Base-by-base conservation (phyloP, 2,888 invertebrate species). In the Drosophila anomelani region DNA sequence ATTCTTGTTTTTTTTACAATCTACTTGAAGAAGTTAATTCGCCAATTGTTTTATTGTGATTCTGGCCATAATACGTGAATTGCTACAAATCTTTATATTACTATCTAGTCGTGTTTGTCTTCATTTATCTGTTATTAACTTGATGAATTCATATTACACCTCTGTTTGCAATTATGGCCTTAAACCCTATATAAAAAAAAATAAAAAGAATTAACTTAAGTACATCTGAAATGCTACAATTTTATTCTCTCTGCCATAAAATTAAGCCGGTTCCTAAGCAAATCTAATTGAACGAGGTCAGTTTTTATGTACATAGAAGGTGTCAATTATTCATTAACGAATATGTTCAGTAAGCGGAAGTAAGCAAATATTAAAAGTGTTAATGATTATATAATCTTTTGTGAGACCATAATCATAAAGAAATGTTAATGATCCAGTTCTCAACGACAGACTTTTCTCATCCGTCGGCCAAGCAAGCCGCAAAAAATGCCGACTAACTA, bases 1-100 rank as follows among this genome's bases (percentile, higher is more conserved):
- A 78, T 80, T 78, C 72, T 82, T 59, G 44, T 47, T 41, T 23
- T 60, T 71, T 72, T 64, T 38, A 34, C 17, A 29, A 26, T 29
- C 20, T n/a, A 39, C 66, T 64, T 41, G 59, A 15, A 17, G n/a
- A 38, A 49, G 62, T 38, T 78, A 67, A 79, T 79, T 64, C 44
- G 46, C 39, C 49, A 23, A 63, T 76, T 76, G 64, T 60, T 54
- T 55, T 44, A 29, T 15, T 8, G 12, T 47, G 46, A 46, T 59
- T 70, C 54, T 23, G 23, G n/a, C 6, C 13, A 17, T 36, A 15
- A 34, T 44, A 15, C 32, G 17, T 39, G 5, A 12, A 66, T 61
- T 77, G 43, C 59, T 58, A 20, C 6, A 43, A 43, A n/a, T n/a
- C n/a, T n/a, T n/a, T n/a, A n/a, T n/a, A n/a, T n/a, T n/a, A n/a